Conservation (phyloP, 2,113 vertebrate species). For the Platichthys stellatus region DNA sequence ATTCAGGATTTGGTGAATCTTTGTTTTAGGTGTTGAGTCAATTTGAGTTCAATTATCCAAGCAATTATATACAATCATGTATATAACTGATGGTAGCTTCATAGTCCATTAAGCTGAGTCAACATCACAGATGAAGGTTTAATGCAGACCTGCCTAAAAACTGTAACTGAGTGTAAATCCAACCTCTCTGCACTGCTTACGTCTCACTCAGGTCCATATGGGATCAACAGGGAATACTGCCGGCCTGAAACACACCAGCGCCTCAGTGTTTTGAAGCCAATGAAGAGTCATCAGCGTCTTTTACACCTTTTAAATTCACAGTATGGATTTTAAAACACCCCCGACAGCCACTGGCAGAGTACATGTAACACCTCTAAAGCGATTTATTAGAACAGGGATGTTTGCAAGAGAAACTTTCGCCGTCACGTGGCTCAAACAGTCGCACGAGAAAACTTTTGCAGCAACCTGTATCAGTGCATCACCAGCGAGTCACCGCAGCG, state of each 20-base stretch:
- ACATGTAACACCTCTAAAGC: constrained; percentile 83
- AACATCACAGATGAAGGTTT: not conserved
- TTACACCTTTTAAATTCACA: constrained; percentile 68
- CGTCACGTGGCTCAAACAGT: constrained; percentile 76
- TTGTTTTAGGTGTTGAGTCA: too few species aligned
- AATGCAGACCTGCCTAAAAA: not conserved
- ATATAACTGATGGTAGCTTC: not conserved
- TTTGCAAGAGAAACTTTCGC: constrained; percentile 77
- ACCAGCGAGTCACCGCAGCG: constrained; percentile 65
- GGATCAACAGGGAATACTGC: not conserved
- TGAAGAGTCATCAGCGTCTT: constrained; percentile 44
- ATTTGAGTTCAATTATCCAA: too few species aligned
- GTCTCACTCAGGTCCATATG: not conserved
- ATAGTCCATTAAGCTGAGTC: not conserved
- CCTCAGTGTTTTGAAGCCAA: constrained; percentile 7
- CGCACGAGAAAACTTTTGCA: constrained; percentile 67
- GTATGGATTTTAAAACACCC: constrained; percentile 68
- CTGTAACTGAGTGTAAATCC: not conserved
- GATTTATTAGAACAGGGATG: constrained; percentile 86
- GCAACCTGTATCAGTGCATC: constrained; percentile 68
- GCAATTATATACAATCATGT: too few species aligned
- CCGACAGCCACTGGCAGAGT: constrained; percentile 58
- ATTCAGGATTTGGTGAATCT: too few species aligned
- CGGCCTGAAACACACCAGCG: not conserved
- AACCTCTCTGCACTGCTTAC: not conserved